phyloP scores from a whole-genome alignment of 1,140 invertebrate genomes.

The Drosophila busckii region DNA sequence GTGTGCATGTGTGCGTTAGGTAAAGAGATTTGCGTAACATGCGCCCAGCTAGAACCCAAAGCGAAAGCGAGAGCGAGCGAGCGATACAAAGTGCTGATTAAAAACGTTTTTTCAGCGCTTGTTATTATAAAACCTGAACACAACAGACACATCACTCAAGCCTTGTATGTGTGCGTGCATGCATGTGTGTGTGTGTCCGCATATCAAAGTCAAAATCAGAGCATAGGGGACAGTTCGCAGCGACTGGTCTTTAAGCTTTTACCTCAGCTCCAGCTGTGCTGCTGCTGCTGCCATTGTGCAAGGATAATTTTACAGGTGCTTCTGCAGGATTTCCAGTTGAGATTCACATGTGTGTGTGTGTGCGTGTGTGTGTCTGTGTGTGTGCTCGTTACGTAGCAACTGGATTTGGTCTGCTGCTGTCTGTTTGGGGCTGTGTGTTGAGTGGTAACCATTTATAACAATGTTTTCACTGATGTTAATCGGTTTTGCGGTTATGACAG shows the following conservation, averaged over 20 bases:
- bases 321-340: slow-evolving; percentile 17
- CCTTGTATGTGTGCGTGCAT: too few species aligned
- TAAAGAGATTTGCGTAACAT: slow-evolving; percentile 53
- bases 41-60: too few species aligned
- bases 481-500: slow-evolving; percentile 74
- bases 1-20: too few species aligned
- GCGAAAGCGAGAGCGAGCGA: slow-evolving; percentile 47
- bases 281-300: slow-evolving; percentile 29
- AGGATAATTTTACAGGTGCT: slow-evolving; percentile 56
- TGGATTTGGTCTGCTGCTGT: too few species aligned
- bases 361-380: background rate
- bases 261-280: slow-evolving; percentile 18
- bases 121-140: slow-evolving; percentile 47
- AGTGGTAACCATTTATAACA: slow-evolving; percentile 28
- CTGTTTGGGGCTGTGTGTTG: background rate
- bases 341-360: slow-evolving; percentile 18
- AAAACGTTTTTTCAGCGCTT: slow-evolving; percentile 54
- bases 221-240: slow-evolving; percentile 38
- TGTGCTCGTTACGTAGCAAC: too few species aligned
- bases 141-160: slow-evolving; percentile 55
- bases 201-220: slow-evolving; percentile 77
- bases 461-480: slow-evolving; percentile 62
- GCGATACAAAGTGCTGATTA: slow-evolving; percentile 76
- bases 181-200: slow-evolving; percentile 54
- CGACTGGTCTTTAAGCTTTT: slow-evolving; percentile 6